phyloP scores from a whole-genome alignment of 2,888 invertebrate species.

The Clostera curtula region DNA sequence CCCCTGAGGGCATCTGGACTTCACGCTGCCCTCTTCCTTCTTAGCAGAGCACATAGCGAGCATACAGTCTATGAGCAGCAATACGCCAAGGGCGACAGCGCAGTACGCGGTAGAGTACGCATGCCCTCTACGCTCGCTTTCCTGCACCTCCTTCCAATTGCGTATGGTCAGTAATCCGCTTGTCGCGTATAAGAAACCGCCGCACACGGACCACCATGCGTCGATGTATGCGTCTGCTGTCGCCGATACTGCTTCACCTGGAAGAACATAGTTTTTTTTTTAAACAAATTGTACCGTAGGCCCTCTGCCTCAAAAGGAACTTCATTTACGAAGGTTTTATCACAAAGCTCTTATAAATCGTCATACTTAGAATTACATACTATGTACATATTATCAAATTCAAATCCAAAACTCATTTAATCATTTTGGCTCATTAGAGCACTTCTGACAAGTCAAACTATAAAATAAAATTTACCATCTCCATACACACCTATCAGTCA shows the following conservation, averaged over 20 bases:
- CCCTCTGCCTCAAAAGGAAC: too few species aligned
- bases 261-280: too few species aligned
- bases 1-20: constrained; percentile 33
- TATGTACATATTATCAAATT: too few species aligned
- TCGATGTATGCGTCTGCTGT: constrained; percentile 61
- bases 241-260: constrained; percentile 59
- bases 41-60: constrained; percentile 50
- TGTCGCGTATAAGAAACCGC: constrained; percentile 44
- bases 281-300: too few species aligned
- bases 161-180: constrained; percentile 48
- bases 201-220: constrained; percentile 59
- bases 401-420: too few species aligned
- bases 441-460: too few species aligned
- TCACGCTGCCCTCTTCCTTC: constrained; percentile 36
- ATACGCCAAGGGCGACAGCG: constrained; percentile 40
- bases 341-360: too few species aligned
- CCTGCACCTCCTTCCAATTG: constrained; percentile 46
- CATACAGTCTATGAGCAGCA: constrained; percentile 47
- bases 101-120: constrained; percentile 47
- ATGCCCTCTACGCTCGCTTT: constrained; percentile 30
- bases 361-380: too few species aligned
- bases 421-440: too few species aligned
- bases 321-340: too few species aligned
- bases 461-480: too few species aligned
- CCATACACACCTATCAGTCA: too few species aligned